Conservation (phyloP, 2,888 invertebrate species). For the Hipparchia sbordonii region DNA sequence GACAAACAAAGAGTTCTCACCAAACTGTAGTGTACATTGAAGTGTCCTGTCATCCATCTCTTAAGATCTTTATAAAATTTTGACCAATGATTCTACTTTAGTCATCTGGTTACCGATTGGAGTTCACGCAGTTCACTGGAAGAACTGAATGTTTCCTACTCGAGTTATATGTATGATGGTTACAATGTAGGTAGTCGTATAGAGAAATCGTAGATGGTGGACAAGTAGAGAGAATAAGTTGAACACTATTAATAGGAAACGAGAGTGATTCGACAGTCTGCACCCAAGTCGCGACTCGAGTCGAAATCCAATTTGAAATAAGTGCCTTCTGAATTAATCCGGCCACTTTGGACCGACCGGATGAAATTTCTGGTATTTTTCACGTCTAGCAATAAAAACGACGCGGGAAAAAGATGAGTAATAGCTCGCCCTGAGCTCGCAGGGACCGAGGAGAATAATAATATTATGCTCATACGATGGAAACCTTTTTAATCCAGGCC, state of each 20-base stretch:
- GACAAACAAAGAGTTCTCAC: too few relatives aligned
- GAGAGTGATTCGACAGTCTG: slow-evolving; percentile 61
- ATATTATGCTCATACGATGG: slow-evolving; percentile 71
- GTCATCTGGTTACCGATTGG: neutral
- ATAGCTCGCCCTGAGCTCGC: slow-evolving; percentile 70
- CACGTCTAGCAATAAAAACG: slow-evolving; percentile 81
- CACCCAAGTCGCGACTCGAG: slow-evolving; percentile 62
- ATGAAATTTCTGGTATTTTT: slow-evolving; percentile 82
- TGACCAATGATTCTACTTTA: too few relatives aligned
- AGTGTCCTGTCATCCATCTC: too few relatives aligned
- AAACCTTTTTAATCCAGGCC: slow-evolving; percentile 69
- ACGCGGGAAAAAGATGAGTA: slow-evolving; percentile 77
- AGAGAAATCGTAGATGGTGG: slow-evolving; percentile 7
- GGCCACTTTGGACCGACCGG: slow-evolving; percentile 76
- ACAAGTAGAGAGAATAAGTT: slow-evolving; percentile 39
- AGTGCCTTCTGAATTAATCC: slow-evolving; percentile 82
- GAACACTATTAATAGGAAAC: slow-evolving; percentile 73
- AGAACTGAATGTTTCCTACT: neutral
- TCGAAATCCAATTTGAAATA: slow-evolving; percentile 81
- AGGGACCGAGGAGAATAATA: slow-evolving; percentile 77
- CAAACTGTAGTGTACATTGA: too few relatives aligned
- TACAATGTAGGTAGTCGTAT: neutral
- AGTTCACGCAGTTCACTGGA: neutral
- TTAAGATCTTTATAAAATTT: too few relatives aligned
- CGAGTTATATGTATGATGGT: neutral